phyloP scores from a whole-genome alignment of 2,888 invertebrate species.

The Archaeoteleia sp. region DNA sequence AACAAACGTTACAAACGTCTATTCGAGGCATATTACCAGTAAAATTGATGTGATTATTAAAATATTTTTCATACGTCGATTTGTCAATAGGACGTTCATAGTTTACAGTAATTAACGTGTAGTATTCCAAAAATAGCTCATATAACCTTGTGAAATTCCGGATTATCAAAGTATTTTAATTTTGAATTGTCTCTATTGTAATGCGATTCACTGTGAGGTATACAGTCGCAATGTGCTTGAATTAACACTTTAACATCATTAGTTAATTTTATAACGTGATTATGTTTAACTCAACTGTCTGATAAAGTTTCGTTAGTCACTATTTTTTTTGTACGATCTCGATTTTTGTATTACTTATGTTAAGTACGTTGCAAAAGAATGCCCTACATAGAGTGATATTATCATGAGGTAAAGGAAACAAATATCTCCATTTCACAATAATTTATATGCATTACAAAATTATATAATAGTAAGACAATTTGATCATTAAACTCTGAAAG shows the following conservation, averaged over 20 bases:
- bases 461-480: too few species aligned
- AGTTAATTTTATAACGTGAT: neutral
- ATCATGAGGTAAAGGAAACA: neutral
- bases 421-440: slow-evolving; percentile 1
- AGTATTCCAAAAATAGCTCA: slow-evolving; percentile 23
- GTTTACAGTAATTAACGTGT: too few species aligned
- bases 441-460: too few species aligned
- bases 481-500: too few species aligned
- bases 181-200: slow-evolving; percentile 12
- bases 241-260: slow-evolving; percentile 21
- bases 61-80: slow-evolving; percentile 34
- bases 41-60: slow-evolving; percentile 37
- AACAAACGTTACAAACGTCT: slow-evolving; percentile 27
- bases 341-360: neutral
- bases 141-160: slow-evolving; percentile 29
- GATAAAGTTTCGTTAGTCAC: neutral
- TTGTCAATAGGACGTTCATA: slow-evolving; percentile 1
- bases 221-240: slow-evolving; percentile 16
- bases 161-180: too few species aligned
- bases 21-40: slow-evolving; percentile 17
- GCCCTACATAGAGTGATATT: slow-evolving; percentile 3
- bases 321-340: slow-evolving; percentile 1
- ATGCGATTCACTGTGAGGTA: too few species aligned
- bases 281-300: slow-evolving; percentile 1
- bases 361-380: too few species aligned